Percentiles rank a stretch among this genome's conserved stretches.
These are phyloP conservation scores for Acanthacorydalis orientalis DNA, from an alignment of 2,888 invertebrate species.

Conservation along the genomic window DNA sequence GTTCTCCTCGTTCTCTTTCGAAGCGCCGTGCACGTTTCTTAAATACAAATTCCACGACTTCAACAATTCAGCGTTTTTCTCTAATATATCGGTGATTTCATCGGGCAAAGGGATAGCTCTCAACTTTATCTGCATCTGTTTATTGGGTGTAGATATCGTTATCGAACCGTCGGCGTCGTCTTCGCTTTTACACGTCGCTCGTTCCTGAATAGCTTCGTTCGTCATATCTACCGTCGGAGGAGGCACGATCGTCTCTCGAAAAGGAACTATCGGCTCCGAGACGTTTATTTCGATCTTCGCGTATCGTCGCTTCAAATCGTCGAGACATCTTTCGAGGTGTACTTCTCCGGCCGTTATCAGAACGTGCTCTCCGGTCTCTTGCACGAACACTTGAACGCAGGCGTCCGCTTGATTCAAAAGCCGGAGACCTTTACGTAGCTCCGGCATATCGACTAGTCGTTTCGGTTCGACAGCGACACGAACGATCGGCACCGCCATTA, in stretches of 20 bases:
- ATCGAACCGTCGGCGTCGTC: conserved; percentile 31
- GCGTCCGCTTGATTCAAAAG: conserved; percentile 88
- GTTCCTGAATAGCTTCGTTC: conserved; percentile 36
- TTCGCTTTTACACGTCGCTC: conserved; percentile 18
- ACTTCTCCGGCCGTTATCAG: conserved; percentile 93
- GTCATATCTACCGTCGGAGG: conserved; percentile 71
- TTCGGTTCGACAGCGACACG: conserved; percentile 85
- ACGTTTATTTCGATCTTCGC: conserved; percentile 72
- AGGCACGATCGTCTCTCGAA: conserved; percentile 80
- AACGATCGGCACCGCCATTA: conserved; percentile 71
- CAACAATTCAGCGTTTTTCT: conserved; percentile 51
- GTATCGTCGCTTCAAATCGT: conserved; percentile 70
- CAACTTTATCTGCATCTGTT: conserved; percentile 52
- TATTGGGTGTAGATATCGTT: conserved; percentile 49
- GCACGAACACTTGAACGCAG: conserved; percentile 75
- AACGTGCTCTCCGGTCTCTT: conserved; percentile 91
- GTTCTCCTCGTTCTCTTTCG: neutral
- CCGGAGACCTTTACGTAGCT: conserved; percentile 57
- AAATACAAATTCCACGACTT: conserved; percentile 16
- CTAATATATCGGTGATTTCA: conserved; percentile 50
- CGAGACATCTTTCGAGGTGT: conserved; percentile 87
- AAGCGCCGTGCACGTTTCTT: neutral
- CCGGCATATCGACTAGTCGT: conserved; percentile 60
- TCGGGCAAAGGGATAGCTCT: conserved; percentile 63
- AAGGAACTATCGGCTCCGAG: conserved; percentile 91